Percentiles rank a stretch among this genome's conserved stretches.
These are phyloP conservation scores for Cephalopterus ornatus DNA, from an alignment of 2,113 vertebrate species.

Conservation along the genomic window DNA sequence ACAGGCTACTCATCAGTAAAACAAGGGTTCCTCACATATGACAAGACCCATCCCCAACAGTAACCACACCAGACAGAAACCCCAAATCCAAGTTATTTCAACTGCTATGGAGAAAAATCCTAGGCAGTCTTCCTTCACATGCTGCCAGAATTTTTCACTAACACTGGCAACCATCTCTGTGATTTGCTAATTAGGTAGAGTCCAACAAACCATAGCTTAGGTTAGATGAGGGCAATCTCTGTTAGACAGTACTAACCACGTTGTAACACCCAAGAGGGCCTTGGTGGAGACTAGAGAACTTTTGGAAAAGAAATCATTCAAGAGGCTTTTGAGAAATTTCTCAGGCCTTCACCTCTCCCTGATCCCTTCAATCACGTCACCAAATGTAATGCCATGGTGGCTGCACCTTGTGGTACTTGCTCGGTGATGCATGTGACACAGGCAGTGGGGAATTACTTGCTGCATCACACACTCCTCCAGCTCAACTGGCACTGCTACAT, in stretches of 20 bases:
- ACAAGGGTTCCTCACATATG: neutral
- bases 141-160: neutral
- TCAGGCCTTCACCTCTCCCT: neutral
- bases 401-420: neutral
- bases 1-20: neutral
- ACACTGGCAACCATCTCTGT: neutral
- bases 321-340: neutral
- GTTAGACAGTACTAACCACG: neutral
- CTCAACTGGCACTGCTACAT: neutral
- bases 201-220: neutral
- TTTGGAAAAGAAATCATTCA: neutral
- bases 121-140: neutral
- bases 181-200: neutral
- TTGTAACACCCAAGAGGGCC: rapidly evolving
- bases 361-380: neutral
- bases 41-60: neutral
- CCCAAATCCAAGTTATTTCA: neutral
- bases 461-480: neutral
- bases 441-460: neutral
- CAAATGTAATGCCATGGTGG: neutral
- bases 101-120: neutral
- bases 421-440: neutral
- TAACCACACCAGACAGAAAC: neutral
- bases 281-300: neutral
- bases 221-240: neutral